A percentile compares a stretch with the other conserved stretches of the same genome.
Conservation (phyloP, 2,888 invertebrate genomes). For the Hemaris fuciformis region DNA sequence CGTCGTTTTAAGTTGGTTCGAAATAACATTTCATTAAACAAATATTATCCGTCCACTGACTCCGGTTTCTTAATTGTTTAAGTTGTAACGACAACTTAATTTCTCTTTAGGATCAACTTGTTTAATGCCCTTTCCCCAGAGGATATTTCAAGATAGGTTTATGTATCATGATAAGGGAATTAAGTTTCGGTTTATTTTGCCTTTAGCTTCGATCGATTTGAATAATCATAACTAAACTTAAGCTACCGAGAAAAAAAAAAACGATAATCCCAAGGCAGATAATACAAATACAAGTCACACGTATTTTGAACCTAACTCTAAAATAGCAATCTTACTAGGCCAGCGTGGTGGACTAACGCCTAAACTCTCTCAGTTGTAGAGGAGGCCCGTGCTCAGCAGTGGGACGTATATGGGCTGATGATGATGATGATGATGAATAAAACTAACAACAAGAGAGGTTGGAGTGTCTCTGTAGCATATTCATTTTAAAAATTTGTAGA, state of each 20-base stretch:
- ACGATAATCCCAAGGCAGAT: not conserved
- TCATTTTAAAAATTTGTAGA: too few species aligned
- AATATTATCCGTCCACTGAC: slow-evolving; percentile 1
- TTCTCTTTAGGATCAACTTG: not conserved
- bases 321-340: too few species aligned
- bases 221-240: not conserved
- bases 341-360: too few species aligned
- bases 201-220: not conserved
- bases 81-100: slow-evolving; percentile 10
- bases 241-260: not conserved
- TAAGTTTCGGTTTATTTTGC: not conserved
- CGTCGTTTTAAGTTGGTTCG: not conserved
- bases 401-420: too few species aligned
- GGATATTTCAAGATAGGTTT: not conserved
- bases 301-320: too few species aligned
- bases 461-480: too few species aligned
- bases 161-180: not conserved
- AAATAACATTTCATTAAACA: not conserved
- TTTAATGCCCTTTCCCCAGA: not conserved
- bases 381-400: too few species aligned
- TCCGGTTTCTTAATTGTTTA: slow-evolving; percentile 5
- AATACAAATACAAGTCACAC: too few species aligned
- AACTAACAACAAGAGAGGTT: too few species aligned
- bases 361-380: too few species aligned
- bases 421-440: too few species aligned